Evolutionary conservation across 2,888 invertebrate species (phyloP).

Genomic region (Parnassius orleans): DNA sequence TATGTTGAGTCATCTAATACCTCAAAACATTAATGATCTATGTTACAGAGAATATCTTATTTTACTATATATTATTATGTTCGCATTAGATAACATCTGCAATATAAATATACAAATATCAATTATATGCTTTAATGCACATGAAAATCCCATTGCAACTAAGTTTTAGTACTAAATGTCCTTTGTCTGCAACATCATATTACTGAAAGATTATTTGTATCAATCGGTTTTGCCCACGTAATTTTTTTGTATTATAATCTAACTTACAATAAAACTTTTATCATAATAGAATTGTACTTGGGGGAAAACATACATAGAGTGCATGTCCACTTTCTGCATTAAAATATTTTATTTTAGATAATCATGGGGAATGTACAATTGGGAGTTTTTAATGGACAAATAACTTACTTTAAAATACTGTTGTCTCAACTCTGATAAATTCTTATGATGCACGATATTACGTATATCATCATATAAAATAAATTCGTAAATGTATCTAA

Average conservation of each 20-base stretch:
- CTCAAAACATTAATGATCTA: conserved; percentile 17
- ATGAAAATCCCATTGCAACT: conserved; percentile 13
- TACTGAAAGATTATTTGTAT: conserved; percentile 16
- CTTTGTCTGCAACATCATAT: conserved; percentile 7
- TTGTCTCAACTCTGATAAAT: conserved; percentile 41
- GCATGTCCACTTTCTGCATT: conserved; percentile 33
- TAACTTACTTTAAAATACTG: conserved; percentile 41
- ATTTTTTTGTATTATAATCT: conserved; percentile 45
- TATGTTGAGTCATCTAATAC: conserved; percentile 9
- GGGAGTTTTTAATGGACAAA: conserved; percentile 30
- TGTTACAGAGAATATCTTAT: conserved; percentile 20
- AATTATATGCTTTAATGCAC: conserved; percentile 17
- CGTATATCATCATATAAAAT: conserved; percentile 32
- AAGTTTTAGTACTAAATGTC: neutral
- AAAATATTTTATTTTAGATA: conserved; percentile 40
- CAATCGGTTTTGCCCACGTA: conserved; percentile 26
- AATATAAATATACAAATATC: conserved; percentile 26
- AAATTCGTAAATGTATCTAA: conserved; percentile 30
- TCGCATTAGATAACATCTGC: conserved; percentile 27
- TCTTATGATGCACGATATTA: conserved; percentile 24
- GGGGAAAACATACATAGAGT: conserved; percentile 42
- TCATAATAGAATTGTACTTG: conserved; percentile 71
- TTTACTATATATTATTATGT: conserved; percentile 27
- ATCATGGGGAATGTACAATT: conserved; percentile 55
- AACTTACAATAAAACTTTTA: conserved; percentile 64